Conservation (phyloP, 2,888 invertebrate species). For the Lobophora halterata region DNA sequence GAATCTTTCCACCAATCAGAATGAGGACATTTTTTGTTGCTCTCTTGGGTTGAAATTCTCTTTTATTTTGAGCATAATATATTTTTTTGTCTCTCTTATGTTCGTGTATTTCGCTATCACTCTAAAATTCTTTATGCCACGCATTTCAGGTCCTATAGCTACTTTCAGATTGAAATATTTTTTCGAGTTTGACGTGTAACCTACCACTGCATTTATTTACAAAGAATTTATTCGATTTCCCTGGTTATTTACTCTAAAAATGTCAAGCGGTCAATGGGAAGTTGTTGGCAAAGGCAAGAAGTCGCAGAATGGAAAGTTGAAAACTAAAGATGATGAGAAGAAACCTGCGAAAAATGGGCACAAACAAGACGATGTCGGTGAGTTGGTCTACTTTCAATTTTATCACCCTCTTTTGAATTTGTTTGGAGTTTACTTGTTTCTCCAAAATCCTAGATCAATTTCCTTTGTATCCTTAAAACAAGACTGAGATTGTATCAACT, state of each 20-base stretch:
- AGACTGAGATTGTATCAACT: no score
- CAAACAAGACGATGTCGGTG: constrained; percentile 88
- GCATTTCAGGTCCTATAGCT: neutral
- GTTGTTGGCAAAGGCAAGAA: constrained; percentile 85
- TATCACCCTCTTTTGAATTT: constrained; percentile 10
- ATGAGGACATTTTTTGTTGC: constrained; percentile 33
- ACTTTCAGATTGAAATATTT: constrained; percentile 28
- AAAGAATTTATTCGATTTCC: constrained; percentile 48
- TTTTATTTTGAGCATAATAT: constrained; percentile 3
- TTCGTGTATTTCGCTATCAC: neutral
- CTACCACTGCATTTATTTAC: constrained; percentile 67
- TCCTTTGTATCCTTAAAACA: no score
- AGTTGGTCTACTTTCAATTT: constrained; percentile 58
- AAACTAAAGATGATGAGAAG: constrained; percentile 82
- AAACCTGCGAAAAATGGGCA: constrained; percentile 83
- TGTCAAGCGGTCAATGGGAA: constrained; percentile 85
- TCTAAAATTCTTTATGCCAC: neutral
- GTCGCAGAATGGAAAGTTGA: constrained; percentile 75
- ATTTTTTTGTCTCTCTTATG: constrained; percentile 29
- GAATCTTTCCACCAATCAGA: constrained; percentile 63
- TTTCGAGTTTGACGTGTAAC: constrained; percentile 75
- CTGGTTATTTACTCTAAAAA: constrained; percentile 42
- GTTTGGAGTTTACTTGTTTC: no score
- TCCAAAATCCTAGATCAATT: no score
- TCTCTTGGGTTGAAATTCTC: neutral